Base-by-base conservation (phyloP, 2,888 invertebrate species). In the Rhamphomyia laevipes region DNA sequence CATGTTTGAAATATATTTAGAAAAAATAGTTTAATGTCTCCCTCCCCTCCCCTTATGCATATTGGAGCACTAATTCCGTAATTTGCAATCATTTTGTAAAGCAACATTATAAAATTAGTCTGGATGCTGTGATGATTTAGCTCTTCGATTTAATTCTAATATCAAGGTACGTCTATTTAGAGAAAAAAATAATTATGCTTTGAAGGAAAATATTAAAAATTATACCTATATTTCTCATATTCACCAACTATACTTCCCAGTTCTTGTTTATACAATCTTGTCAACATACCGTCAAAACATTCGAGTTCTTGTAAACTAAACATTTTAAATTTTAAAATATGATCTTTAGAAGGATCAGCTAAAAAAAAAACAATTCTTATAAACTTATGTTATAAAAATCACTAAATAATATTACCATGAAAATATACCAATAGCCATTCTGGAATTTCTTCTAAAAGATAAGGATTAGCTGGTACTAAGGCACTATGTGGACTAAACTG, bases 361-460 rank as follows among this genome's bases (percentile, higher is more conserved):
- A 59, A 50, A 69, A 65, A 52, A 56, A 38, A 56, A 38, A n/a
- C 12, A 33, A n/a, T n/a, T n/a, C n/a, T 18, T 27, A 18, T 42
- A 21, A 43, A 40, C 1, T 18, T 21, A 37, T 16, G 6, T 9
- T n/a, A n/a, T n/a, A n/a, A 37, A 16, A n/a, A n/a, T n/a, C 7
- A 16, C 2, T 13, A 40, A 13, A 40, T 13, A 37, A 11, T 21
- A 12, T 57, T 70, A 80, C 81, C 79, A 74, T 81, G 81, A 45
- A 82, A 93, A 69, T 96, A 97, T 37, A 96, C 88, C 60, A 84
- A 84, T 27, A 97, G 75, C 96, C 96, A 97, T 60, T 90, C 87
- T 23, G 97, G 97, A 64, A 97, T 95, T 73, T 95, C 94, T 72
- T 93, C 92, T 51, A 90, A 79, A 43, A 94, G 75, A 70, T 93